Conservation (phyloP, 1,140 invertebrate species). For the Dreissena rostriformis region DNA sequence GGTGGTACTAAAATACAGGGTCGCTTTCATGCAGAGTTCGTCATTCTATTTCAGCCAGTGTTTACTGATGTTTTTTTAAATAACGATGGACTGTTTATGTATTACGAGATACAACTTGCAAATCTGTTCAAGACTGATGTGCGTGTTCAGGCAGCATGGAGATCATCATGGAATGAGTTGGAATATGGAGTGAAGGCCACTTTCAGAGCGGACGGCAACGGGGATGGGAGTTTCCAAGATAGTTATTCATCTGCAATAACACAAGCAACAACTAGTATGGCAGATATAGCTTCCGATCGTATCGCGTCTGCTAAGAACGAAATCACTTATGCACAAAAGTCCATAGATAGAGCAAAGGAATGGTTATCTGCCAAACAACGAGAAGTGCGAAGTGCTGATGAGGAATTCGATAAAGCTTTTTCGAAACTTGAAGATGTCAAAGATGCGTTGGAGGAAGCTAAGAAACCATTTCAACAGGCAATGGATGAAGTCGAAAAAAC, state of each 20-base stretch:
- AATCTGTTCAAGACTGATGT: too few species aligned
- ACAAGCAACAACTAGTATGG: neutral
- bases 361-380: slow-evolving; percentile 28
- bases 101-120: too few species aligned
- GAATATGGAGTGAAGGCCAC: neutral
- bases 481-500: slow-evolving; percentile 20
- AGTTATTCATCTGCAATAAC: slow-evolving; percentile 18
- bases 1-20: slow-evolving; percentile 1
- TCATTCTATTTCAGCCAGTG: slow-evolving; percentile 20
- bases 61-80: slow-evolving; percentile 23
- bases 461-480: slow-evolving; percentile 26
- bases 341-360: slow-evolving; percentile 18
- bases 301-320: slow-evolving; percentile 12
- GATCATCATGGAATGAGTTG: neutral
- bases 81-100: neutral
- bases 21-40: neutral
- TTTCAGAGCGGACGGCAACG: slow-evolving; percentile 13
- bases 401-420: slow-evolving; percentile 23
- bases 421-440: slow-evolving; percentile 25
- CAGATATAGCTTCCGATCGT: slow-evolving; percentile 17
- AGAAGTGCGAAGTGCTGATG: slow-evolving; percentile 10
- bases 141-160: neutral
- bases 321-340: slow-evolving; percentile 2
- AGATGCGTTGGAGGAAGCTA: slow-evolving; percentile 28
- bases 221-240: slow-evolving; percentile 1